These are phyloP conservation scores for Boloria euphrosyne DNA, from an alignment of 2,888 invertebrate species.

Conservation along the genomic window DNA sequence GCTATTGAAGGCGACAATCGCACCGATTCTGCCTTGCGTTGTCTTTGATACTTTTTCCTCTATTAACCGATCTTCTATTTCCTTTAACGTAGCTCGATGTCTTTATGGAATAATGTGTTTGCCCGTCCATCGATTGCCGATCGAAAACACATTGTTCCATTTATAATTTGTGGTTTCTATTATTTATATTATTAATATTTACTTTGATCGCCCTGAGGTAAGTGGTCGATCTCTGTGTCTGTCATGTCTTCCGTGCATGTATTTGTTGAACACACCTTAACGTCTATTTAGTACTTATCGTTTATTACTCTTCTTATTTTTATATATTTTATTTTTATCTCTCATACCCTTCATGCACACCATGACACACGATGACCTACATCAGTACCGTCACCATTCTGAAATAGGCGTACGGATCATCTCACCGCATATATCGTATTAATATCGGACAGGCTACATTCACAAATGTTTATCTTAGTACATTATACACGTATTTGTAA, in stretches of 20 bases:
- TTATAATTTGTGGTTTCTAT: constrained; percentile 44
- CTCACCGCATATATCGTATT: constrained; percentile 54
- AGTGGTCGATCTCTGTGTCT: constrained; percentile 74
- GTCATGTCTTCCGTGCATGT: constrained; percentile 72
- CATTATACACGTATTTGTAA: constrained; percentile 50
- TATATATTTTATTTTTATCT: constrained; percentile 63
- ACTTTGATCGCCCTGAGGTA: constrained; percentile 57
- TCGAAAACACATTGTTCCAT: constrained; percentile 71
- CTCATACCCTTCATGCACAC: constrained; percentile 74
- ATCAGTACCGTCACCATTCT: constrained; percentile 59
- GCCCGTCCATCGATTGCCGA: constrained; percentile 26
- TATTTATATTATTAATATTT: constrained; percentile 33
- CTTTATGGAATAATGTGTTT: constrained; percentile 71
- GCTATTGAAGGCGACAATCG: constrained; percentile 76
- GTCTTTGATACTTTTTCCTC: constrained; percentile 64
- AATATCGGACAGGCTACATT: constrained; percentile 47
- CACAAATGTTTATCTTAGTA: constrained; percentile 32
- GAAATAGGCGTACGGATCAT: constrained; percentile 39
- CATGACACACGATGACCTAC: constrained; percentile 62
- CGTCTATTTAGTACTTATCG: constrained; percentile 51
- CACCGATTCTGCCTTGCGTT: constrained; percentile 79
- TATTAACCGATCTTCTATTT: constrained; percentile 66
- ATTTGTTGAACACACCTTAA: constrained; percentile 53
- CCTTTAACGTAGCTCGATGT: constrained; percentile 73
- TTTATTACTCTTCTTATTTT: constrained; percentile 61